Conservation (phyloP, 2,888 invertebrate genomes). For the Aleiodes testaceus region DNA sequence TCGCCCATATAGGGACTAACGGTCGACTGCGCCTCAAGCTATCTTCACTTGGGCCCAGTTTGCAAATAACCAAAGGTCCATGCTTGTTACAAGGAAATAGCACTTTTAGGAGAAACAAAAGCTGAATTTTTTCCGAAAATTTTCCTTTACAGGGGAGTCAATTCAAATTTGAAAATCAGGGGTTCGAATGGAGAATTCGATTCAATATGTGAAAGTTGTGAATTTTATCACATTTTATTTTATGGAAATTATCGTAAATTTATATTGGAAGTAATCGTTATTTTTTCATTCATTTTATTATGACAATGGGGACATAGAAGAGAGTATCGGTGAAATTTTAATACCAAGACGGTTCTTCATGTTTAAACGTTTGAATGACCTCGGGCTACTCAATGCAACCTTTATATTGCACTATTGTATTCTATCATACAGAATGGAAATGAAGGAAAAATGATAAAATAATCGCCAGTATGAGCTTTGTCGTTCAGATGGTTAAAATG, state of each 20-base stretch:
- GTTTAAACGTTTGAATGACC: slow-evolving; percentile 51
- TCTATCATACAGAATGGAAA: slow-evolving; percentile 47
- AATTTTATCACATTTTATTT: too few species aligned
- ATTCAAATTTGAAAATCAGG: too few species aligned
- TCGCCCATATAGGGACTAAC: slow-evolving; percentile 52
- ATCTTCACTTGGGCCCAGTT: slow-evolving; percentile 47
- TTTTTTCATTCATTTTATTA: background rate
- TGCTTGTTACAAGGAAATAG: too few species aligned
- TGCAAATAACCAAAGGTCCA: slow-evolving; percentile 44
- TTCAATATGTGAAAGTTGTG: too few species aligned
- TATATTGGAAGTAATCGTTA: background rate
- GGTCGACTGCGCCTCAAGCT: slow-evolving; percentile 55
- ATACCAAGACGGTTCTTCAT: slow-evolving; percentile 45
- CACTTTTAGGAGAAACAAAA: too few species aligned
- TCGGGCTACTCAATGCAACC: slow-evolving; percentile 42
- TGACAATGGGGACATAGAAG: background rate
- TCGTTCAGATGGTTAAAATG: slow-evolving; percentile 41
- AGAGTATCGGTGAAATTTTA: slow-evolving; percentile 38
- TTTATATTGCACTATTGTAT: slow-evolving; percentile 50
- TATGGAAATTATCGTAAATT: slow-evolving; percentile 16
- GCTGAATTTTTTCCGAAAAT: too few species aligned
- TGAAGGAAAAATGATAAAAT: slow-evolving; percentile 12
- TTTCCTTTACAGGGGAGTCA: too few species aligned
- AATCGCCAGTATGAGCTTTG: slow-evolving; percentile 45
- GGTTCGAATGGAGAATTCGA: too few species aligned